Base-by-base conservation (phyloP, 2,888 invertebrate genomes). In the Lamellibrachia columna region DNA sequence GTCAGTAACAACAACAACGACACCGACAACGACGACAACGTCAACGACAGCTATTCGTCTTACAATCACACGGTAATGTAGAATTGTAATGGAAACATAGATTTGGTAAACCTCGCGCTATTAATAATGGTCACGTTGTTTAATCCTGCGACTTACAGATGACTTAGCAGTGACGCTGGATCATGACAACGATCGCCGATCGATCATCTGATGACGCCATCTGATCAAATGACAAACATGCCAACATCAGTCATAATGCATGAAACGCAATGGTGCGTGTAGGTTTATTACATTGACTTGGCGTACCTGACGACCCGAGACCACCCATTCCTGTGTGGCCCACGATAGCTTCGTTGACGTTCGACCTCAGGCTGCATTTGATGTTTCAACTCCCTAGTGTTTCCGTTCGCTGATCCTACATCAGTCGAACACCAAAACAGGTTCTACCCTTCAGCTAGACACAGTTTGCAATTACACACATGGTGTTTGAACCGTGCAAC, bases 311-410 rank as follows among this genome's bases (percentile, higher is more conserved):
- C n/a, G n/a, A 75, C 15, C 75, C 75, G 75, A 40, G 40, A 40
- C 40, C n/a, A 22, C 75, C 75, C 75, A 75, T 15, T 75, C 75
- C 22, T 11, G 75, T 40, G 40, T 40, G 40, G 40, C 40, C 40
- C 40, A 40, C 40, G 40, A 40, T 40, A 40, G 22, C 75, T n/a
- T 75, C n/a, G 11, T 75, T 75, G 75, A 75, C 75, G n/a, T 75
- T 75, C 22, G 75, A 75, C 75, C 75, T 75, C 75, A n/a, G 75
- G 75, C n/a, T n/a, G n/a, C 75, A 75, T 75, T 75, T 75, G 75
- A 75, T 75, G 22, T 75, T 75, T 75, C 22, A 75, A 15, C 75
- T 75, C 6, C 75, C 22, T 22, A 1, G 75, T 3, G 75, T 75
- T 11, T 75, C 6, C 22, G 75, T 6, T 6, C 15, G n/a, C 75